Conservation (phyloP, 1,140 invertebrate genomes). For the Babylonia areolata region DNA sequence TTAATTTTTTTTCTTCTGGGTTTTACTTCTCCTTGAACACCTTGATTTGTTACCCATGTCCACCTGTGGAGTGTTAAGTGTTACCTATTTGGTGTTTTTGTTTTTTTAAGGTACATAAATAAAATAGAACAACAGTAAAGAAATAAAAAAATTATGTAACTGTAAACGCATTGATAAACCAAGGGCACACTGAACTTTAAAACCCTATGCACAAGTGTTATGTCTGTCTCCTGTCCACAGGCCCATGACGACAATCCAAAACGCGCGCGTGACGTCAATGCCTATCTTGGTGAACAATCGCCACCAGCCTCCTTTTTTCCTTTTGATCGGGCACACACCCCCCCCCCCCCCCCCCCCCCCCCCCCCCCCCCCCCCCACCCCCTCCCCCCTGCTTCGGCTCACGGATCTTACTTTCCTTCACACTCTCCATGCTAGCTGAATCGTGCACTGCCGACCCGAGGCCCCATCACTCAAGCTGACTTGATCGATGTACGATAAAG, state of each 20-base stretch:
- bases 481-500: conserved; percentile 21
- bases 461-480: conserved; percentile 15
- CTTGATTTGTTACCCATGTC: background rate
- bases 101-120: too few species aligned
- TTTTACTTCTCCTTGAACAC: background rate
- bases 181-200: too few species aligned
- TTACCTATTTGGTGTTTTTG: too few species aligned
- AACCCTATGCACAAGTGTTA: too few species aligned
- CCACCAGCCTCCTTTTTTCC: background rate
- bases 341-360: conserved; percentile 6
- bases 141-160: too few species aligned
- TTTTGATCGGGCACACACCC: background rate
- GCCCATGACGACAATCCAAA: conserved; percentile 13
- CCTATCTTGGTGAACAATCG: background rate
- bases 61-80: too few species aligned
- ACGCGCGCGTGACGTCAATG: conserved; percentile 16
- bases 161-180: too few species aligned
- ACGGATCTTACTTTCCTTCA: too few species aligned
- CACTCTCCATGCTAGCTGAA: too few species aligned
- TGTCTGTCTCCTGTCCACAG: background rate
- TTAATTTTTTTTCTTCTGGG: background rate
- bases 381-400: background rate
- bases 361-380: background rate
- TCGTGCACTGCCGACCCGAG: background rate
- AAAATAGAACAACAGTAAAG: too few species aligned